These are phyloP conservation scores for Microchirus variegatus DNA, from an alignment of 2,797 vertebrate species.

Conservation along the genomic window DNA sequence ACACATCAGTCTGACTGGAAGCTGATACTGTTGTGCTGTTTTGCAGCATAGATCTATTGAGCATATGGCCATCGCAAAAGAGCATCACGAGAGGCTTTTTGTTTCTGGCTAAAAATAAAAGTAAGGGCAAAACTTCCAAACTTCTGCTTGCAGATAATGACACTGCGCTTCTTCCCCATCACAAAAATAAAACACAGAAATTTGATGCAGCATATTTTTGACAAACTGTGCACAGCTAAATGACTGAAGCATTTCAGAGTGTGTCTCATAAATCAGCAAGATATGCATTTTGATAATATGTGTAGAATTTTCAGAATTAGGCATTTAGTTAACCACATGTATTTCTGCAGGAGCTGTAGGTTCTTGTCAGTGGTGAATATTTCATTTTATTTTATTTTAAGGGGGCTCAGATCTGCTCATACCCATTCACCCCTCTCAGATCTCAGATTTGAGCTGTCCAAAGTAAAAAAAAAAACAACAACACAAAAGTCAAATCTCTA, in stretches of 20 bases:
- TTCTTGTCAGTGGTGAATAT: conserved; percentile 10
- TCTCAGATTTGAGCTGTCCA: conserved; percentile 7
- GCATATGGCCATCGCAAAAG: background rate
- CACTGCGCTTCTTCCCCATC: background rate
- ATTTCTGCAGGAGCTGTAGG: conserved; percentile 45
- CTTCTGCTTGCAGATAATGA: background rate
- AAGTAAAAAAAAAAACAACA: conserved; percentile 29
- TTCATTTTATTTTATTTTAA: conserved; percentile 24
- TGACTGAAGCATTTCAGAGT: conserved; percentile 4
- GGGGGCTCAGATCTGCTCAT: conserved; percentile 23
- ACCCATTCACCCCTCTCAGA: conserved; percentile 38
- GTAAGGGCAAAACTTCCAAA: background rate
- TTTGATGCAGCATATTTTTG: background rate
- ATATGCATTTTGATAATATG: conserved; percentile 19
- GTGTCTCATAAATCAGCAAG: conserved; percentile 11
- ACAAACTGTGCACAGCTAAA: conserved; percentile 7
- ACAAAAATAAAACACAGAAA: background rate
- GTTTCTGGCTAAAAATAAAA: background rate
- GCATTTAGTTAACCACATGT: conserved; percentile 41
- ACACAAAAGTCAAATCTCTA: conserved; percentile 51
- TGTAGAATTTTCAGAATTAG: conserved; percentile 34
- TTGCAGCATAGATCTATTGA: conserved; percentile 13
- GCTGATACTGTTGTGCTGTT: conserved; percentile 29
- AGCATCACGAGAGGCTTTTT: background rate
- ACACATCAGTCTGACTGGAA: conserved; percentile 17